Percentiles rank a stretch among this genome's conserved stretches.
phyloP scores from a whole-genome alignment of 1,140 invertebrate species.

The Magallana gigas region DNA sequence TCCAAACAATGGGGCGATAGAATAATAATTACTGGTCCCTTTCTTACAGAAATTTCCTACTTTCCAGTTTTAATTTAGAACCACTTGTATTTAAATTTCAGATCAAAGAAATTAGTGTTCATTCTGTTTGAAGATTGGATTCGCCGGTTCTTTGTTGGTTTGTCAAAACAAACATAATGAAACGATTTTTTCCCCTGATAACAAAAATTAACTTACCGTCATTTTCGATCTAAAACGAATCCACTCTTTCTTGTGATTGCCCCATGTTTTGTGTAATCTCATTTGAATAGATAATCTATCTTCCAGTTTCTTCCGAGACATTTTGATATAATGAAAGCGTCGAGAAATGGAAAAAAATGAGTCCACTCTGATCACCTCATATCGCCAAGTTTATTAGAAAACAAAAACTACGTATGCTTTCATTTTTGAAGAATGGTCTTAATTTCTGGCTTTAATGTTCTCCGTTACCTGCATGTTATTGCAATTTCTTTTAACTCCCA shows the following conservation, averaged over 20 bases:
- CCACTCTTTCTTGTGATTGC: background rate
- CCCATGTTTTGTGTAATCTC: background rate
- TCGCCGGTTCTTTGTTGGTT: background rate
- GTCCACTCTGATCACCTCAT: background rate
- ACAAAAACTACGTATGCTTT: too few species aligned
- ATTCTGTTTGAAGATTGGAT: background rate
- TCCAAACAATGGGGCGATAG: background rate
- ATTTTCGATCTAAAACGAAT: background rate
- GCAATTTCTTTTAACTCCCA: background rate
- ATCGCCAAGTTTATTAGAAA: too few species aligned
- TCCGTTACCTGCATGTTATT: background rate
- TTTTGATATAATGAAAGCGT: background rate
- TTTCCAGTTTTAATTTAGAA: background rate
- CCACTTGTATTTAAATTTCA: constrained; percentile 34
- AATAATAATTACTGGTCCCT: constrained; percentile 6
- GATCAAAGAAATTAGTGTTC: constrained; percentile 32
- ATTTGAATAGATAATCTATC: constrained; percentile 18
- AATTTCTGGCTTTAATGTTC: background rate
- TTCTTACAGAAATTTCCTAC: background rate
- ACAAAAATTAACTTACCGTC: constrained; percentile 27
- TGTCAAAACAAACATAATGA: constrained; percentile 6
- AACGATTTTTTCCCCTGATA: background rate
- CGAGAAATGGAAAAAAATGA: background rate
- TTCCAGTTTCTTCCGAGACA: background rate
- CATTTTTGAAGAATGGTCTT: background rate